Conservation (phyloP, 1,140 invertebrate genomes). For the Bombyx mandarina region DNA sequence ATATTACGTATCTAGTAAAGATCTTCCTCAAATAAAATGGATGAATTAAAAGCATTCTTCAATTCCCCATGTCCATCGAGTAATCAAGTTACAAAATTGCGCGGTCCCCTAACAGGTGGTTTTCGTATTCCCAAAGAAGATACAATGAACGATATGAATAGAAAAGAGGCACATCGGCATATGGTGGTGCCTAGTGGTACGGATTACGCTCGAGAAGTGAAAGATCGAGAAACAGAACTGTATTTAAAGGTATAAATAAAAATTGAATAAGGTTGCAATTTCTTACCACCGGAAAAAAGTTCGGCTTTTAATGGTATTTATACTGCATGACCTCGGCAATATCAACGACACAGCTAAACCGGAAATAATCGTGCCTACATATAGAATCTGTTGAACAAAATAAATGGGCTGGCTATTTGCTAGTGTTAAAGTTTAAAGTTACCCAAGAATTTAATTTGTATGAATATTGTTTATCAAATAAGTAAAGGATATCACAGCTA, state of each 20-base stretch:
- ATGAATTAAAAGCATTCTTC: slow-evolving; percentile 45
- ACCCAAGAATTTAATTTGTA: too few species aligned
- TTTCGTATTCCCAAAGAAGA: slow-evolving; percentile 43
- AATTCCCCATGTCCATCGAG: slow-evolving; percentile 38
- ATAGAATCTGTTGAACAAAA: too few species aligned
- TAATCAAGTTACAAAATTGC: slow-evolving; percentile 35
- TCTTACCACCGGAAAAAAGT: too few species aligned
- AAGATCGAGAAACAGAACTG: slow-evolving; percentile 34
- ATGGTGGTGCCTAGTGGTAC: slow-evolving; percentile 37
- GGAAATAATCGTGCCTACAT: too few species aligned
- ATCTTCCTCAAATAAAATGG: slow-evolving; percentile 26
- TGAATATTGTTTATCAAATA: too few species aligned
- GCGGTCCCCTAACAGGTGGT: slow-evolving; percentile 45
- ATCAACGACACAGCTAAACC: too few species aligned
- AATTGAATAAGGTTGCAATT: too few species aligned
- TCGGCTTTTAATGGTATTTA: too few species aligned
- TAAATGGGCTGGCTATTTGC: too few species aligned
- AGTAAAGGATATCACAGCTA: neutral
- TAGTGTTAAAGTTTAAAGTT: too few species aligned
- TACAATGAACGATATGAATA: slow-evolving; percentile 28
- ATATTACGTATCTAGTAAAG: too few species aligned
- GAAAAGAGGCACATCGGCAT: slow-evolving; percentile 43
- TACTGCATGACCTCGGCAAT: too few species aligned
- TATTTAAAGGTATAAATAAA: slow-evolving; percentile 40
- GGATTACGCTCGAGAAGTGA: slow-evolving; percentile 45